These are phyloP conservation scores for Dicycla oo DNA, from an alignment of 2,888 invertebrate genomes.

Conservation along the genomic window DNA sequence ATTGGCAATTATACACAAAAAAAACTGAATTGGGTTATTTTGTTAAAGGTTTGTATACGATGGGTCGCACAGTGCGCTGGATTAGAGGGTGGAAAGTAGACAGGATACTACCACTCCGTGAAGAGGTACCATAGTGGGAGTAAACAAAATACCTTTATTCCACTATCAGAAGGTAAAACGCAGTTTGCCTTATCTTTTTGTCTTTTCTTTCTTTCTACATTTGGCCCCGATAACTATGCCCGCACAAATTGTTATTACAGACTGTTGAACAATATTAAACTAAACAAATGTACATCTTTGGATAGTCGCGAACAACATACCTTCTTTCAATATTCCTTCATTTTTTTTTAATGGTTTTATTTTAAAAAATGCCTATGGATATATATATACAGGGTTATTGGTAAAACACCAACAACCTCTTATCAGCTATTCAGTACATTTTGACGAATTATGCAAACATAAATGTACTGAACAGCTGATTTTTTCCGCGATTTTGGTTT, in stretches of 20 bases:
- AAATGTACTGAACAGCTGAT: no score
- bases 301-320: no score
- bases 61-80: not conserved
- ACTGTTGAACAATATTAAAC: no score
- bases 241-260: not conserved
- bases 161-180: not conserved
- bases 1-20: not conserved
- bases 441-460: no score
- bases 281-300: not conserved
- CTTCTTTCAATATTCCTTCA: no score
- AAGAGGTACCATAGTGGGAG: not conserved
- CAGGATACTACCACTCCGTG: not conserved
- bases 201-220: not conserved
- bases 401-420: no score
- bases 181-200: not conserved
- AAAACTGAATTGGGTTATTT: not conserved
- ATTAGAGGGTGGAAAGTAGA: not conserved
- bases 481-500: no score
- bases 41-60: not conserved
- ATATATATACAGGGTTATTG: no score
- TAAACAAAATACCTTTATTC: not conserved
- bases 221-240: no score
- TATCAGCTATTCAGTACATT: no score
- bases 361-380: not conserved
- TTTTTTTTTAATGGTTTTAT: no score